These are phyloP conservation scores for Eueremaeus valkanovi DNA, from an alignment of 2,888 invertebrate species.

Conservation along the genomic window DNA sequence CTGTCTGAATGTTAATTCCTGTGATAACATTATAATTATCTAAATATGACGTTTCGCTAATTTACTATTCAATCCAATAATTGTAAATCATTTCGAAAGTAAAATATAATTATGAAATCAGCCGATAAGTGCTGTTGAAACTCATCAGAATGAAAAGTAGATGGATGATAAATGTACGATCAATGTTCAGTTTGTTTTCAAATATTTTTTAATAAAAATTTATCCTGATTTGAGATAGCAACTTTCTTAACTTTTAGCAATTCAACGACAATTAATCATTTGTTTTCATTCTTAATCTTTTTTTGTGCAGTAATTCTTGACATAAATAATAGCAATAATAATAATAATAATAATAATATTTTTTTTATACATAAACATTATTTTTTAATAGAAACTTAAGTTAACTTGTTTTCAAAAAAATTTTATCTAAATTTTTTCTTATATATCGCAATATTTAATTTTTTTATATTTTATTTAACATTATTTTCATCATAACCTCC, in stretches of 20 bases:
- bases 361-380: constrained; percentile 4
- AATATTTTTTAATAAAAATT: no score
- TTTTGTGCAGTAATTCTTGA: neutral
- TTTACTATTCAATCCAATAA: no score
- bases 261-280: neutral
- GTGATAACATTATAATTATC: no score
- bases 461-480: neutral
- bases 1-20: neutral
- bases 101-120: no score
- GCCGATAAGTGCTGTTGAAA: no score
- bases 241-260: neutral
- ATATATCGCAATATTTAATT: neutral
- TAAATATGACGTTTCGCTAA: no score
- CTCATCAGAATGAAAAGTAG: no score
- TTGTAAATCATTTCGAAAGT: no score
- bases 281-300: neutral
- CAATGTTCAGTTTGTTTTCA: no score
- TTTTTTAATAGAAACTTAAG: constrained; percentile 17
- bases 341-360: neutral
- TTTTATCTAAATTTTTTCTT: neutral
- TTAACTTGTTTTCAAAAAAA: neutral
- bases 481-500: neutral
- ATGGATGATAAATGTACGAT: no score
- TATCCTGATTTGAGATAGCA: no score
- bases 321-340: neutral